Evolutionary conservation across 1,140 invertebrate species (phyloP).

Genomic region (Drosophila elegans): DNA sequence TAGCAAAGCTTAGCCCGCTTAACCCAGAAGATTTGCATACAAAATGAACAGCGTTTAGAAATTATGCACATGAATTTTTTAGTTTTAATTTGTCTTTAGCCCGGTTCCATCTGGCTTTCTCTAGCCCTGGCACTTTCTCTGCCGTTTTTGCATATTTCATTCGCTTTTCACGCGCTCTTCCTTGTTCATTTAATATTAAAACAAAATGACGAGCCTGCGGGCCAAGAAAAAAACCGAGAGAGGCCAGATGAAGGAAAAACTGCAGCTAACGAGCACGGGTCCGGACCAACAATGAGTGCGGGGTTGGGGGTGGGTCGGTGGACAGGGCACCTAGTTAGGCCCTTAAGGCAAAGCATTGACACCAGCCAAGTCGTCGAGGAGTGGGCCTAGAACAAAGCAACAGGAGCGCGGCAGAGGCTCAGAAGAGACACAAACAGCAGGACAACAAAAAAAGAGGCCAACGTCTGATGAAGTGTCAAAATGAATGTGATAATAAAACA

Average conservation of each 20-base stretch:
- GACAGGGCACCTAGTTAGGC: constrained; percentile 52
- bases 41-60: constrained; percentile 72
- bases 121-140: constrained; percentile 11
- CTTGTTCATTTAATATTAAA: constrained; percentile 80
- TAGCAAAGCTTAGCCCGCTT: constrained; percentile 21
- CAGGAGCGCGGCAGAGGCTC: constrained; percentile 47
- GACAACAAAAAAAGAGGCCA: constrained; percentile 56
- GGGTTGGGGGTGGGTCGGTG: not conserved
- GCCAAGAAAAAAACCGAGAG: constrained; percentile 34
- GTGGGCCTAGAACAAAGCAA: constrained; percentile 61
- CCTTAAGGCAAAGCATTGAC: constrained; percentile 82
- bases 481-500: constrained; percentile 81
- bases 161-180: constrained; percentile 63
- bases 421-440: constrained; percentile 29
- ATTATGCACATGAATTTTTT: constrained; percentile 79
- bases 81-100: constrained; percentile 75
- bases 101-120: constrained; percentile 38
- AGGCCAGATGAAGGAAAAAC: constrained; percentile 40
- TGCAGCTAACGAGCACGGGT: constrained; percentile 72
- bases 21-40: constrained; percentile 68
- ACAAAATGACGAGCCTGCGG: constrained; percentile 77
- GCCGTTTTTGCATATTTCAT: constrained; percentile 72
- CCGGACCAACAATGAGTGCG: constrained; percentile 63
- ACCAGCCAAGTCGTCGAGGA: constrained; percentile 27
- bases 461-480: constrained; percentile 83